Evolutionary conservation across 2,797 vertebrate species (phyloP).

Genomic region (Poecilia picta): DNA sequence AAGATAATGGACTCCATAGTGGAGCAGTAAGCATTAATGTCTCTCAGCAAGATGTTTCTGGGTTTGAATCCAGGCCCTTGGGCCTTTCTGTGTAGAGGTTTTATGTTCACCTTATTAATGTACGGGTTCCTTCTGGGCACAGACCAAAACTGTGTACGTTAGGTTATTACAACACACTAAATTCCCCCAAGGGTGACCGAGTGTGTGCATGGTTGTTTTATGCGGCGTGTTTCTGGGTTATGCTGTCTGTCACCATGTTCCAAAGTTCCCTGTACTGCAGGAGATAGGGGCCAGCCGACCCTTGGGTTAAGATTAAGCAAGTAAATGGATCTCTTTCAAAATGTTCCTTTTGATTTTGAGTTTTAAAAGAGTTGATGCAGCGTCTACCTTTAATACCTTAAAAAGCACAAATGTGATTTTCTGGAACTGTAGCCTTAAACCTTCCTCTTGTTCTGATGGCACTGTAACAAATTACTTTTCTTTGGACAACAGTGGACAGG

Average conservation of each 20-base stretch:
- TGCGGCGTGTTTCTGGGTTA: neutral
- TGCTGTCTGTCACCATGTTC: neutral
- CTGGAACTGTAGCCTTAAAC: neutral
- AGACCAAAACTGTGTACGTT: neutral
- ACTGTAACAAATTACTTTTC: neutral
- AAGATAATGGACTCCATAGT: constrained; percentile 1
- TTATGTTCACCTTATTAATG: neutral
- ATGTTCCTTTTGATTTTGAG: neutral
- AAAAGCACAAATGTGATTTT: neutral
- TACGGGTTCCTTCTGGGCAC: neutral
- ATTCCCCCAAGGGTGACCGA: neutral
- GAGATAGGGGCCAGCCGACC: neutral
- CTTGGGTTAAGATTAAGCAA: neutral
- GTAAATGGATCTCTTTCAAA: neutral
- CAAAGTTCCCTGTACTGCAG: neutral
- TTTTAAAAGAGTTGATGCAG: neutral
- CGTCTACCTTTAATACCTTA: neutral
- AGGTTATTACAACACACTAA: neutral
- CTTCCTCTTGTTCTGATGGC: neutral
- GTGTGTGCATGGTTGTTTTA: neutral
- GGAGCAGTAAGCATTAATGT: neutral
- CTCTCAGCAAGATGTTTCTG: neutral
- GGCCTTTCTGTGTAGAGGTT: neutral
- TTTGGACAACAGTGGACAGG: neutral
- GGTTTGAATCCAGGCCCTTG: neutral